Base-by-base conservation (phyloP, 2,797 vertebrate species). In the Poeciliopsis turneri region DNA sequence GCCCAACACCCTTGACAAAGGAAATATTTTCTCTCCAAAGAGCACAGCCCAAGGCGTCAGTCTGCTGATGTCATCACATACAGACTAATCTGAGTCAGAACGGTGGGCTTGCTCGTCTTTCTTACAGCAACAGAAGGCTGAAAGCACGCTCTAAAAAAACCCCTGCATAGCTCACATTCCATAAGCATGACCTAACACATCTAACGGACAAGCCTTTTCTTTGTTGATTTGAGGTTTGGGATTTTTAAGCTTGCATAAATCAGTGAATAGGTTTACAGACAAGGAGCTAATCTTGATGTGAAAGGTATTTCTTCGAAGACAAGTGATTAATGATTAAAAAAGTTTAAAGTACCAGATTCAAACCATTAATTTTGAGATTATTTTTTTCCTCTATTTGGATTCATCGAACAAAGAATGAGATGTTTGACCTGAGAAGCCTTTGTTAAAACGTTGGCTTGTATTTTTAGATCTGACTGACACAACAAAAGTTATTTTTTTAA, bases 71-170 rank as follows among this genome's bases (percentile, higher is more conserved):
- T 92, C 89, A 91, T 23, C 61, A 0, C 88, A 41, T 16, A 20
- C 78, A 87, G 84, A 86, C 86, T 72, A 79, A 72, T 76, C n/a
- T 90, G 91, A 91, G 80, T 92, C 92, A 93, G 46, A 55, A 23
- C 6, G 18, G 74, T 20, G 46, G 0, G 2, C 73, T 74, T 10
- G 75, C 78, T 81, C 55, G 43, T 43, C 12, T 47, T 72, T 84
- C 76, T 88, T 83, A 75, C 72, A 80, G 75, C 82, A 76, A 78
- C 72, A 59, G 84, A 88, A 87, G 86, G 88, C 86, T 77, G 81
- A 39, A 72, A 78, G 84, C 69, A 51, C 43, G 66, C 78, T 15
- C 57, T 75, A 72, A 71, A 43, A 51, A 76, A 74, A 77, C 78
- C 77, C 66, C 74, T 61, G 78, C 91, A 91, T 92, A 74, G 78